Conservation (phyloP, 2,888 invertebrate species). For the Torymus aiolomorphi region DNA sequence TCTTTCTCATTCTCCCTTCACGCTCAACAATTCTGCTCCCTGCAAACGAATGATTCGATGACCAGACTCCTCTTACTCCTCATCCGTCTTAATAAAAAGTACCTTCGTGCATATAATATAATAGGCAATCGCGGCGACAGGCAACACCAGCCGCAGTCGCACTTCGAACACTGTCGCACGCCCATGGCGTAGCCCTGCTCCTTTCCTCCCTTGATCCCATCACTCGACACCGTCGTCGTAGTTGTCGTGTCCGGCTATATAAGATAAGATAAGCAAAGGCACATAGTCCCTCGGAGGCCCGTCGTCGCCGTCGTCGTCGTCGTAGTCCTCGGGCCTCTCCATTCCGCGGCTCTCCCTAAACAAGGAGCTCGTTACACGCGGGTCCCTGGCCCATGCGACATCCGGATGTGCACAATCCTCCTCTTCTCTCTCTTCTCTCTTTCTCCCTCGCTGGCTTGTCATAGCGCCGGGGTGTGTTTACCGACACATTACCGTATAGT, state of each 20-base stretch:
- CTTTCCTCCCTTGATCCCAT: background rate
- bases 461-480: constrained; percentile 59
- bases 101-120: background rate
- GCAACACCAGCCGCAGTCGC: background rate
- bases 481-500: constrained; percentile 63
- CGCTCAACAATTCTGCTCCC: too few species aligned
- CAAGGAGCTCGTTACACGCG: constrained; percentile 10
- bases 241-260: constrained; percentile 24
- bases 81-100: too few species aligned
- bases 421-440: constrained; percentile 1
- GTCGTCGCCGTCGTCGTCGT: background rate
- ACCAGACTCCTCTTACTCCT: too few species aligned
- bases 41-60: too few species aligned
- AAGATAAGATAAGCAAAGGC: constrained; percentile 42
- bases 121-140: background rate
- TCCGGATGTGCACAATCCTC: constrained; percentile 23
- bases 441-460: constrained; percentile 7
- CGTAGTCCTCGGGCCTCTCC: background rate
- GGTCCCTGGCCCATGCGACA: background rate
- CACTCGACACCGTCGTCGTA: background rate
- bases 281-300: background rate
- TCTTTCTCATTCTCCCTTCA: too few species aligned
- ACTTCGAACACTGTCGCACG: too few species aligned
- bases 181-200: too few species aligned
- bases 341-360: constrained; percentile 34